Base-by-base conservation (phyloP, 53 echinoderm and acorn worm species). In the Holothuria leucospilota region DNA sequence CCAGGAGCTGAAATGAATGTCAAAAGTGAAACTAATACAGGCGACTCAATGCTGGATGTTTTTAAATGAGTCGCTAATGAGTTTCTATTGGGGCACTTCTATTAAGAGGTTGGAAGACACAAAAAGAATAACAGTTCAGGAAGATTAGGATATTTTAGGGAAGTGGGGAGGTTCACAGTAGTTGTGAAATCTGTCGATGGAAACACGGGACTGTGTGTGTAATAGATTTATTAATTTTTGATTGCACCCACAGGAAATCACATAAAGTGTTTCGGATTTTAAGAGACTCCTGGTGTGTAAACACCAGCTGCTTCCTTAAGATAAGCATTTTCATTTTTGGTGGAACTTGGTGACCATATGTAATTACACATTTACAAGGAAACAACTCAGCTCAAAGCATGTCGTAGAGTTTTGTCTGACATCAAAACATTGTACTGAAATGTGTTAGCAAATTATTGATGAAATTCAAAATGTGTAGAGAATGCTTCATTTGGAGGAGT, bases 1-100 rank as follows among this genome's bases (percentile, higher is more conserved):
- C 56, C 56, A 56, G 56, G 16, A 56, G 18, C 56, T 56, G 15
- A 56, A 15, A 56, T 56, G 56, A 56, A 56, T 18, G 40, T 72
- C 72, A n/a, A 40, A 72, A 72, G 39, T 72, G 72, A 72, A 72
- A 72, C 72, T 72, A 42, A 72, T 72, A 72, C 30, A 24, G 72
- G 40, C 23, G 72, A 21, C 34, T 39, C 72, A 72, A 38, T 41
- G 72, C 42, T 21, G 20, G n/a, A 72, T 18, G 72, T 72, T 40
- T 72, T 72, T 72, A 72, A 72, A 72, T 20, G 41, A 72, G 39
- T 72, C 18, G n/a, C 34, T 72, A 72, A 72, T 72, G 72, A 72
- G 72, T 39, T 72, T 15, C 41, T 42, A 14, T 39, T 20, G 39
- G 23, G 11, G 18, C 72, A 39, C 46, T 46, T 56, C 56, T 56